Evolutionary conservation across 2,797 vertebrate species (phyloP).

Genomic region (Pseudochromis fuscus): DNA sequence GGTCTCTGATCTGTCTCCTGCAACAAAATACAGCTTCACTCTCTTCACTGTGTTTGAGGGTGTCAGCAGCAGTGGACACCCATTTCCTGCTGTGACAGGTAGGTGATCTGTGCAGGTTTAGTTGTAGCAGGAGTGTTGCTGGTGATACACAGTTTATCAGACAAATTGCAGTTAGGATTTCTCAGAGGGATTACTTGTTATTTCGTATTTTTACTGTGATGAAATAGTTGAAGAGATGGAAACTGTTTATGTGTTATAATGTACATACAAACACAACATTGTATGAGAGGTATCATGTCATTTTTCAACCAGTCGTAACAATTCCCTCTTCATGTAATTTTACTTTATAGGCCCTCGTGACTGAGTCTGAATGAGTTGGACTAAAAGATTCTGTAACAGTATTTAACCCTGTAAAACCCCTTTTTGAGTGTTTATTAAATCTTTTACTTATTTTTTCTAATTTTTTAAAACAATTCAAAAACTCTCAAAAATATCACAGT

Average conservation of each 20-base stretch:
- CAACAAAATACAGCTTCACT: constrained; percentile 50
- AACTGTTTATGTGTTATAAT: not conserved
- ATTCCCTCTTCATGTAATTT: not conserved
- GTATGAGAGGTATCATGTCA: too few relatives aligned
- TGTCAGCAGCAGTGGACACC: constrained; percentile 35
- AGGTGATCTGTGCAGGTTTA: not conserved
- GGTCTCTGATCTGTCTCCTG: constrained; percentile 34
- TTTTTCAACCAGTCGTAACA: too few relatives aligned
- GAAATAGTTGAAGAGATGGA: not conserved
- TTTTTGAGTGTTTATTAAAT: too few relatives aligned
- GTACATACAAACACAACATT: too few relatives aligned
- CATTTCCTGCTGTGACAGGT: constrained; percentile 53
- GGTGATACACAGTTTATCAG: not conserved
- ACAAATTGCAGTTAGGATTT: not conserved
- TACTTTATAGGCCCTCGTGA: constrained; percentile 10
- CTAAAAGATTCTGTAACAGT: constrained; percentile 16
- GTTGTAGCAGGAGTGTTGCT: not conserved
- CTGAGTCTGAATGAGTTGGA: accelerated
- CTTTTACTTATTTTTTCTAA: too few relatives aligned
- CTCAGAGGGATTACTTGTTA: too few relatives aligned
- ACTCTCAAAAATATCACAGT: too few relatives aligned
- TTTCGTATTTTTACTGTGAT: too few relatives aligned
- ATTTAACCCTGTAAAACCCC: too few relatives aligned
- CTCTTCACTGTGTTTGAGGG: constrained; percentile 42
- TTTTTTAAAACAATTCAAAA: too few relatives aligned